Evolutionary conservation across 1,140 invertebrate species (phyloP), one percentile per base, ranked within the genome.

Genomic region (Heliconius hewitsoni): DNA sequence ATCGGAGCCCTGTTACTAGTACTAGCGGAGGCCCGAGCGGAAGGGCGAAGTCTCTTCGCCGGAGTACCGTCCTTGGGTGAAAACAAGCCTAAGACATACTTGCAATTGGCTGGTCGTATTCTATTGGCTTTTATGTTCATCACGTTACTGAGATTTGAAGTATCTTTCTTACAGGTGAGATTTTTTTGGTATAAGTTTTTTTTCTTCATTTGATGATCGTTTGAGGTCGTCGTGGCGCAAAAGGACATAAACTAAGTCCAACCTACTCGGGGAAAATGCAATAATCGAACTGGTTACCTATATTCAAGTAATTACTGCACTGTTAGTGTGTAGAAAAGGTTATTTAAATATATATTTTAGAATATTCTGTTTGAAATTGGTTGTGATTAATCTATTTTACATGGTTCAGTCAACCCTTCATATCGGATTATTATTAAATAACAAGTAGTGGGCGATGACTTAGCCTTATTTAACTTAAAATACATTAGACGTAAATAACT

Each of bases 121-220:
- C 96, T 99, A 19, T 95, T 99, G 27, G 99, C 99, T 13, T 99
- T 99, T 94, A 99, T 99, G 99, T 99, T 99, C 93, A 96, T 99
- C 81, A 99, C 99, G 1, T 95, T 99, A 23, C 96, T 99, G 74
- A 96, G 98, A 86, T 98, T 99, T 89, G 99, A 99, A 92, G 94
- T 98, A 55, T 98, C 97, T 66, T 97, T 98, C 90, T 93, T 99
- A 84, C 98, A 98, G 95, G 97, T 98, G 83, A 89, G 93, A 52
- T 52, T 80, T n/a, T 50, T 42, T 42, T 71, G 19, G 8, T 70
- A 70, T 37, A 46, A 46, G 13, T 3, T 34, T 34, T 34, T 23
- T 57, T 57, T 3, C 3, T 23, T 0, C 11, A 6, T 23, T 55
- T 55, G 19, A n/a, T 18, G 19, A 8, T n/a, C 18, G 18, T 55